Evolutionary conservation across 2,888 invertebrate species (phyloP), one percentile per base, ranked within the genome.

Genomic region (Arge pagana): DNA sequence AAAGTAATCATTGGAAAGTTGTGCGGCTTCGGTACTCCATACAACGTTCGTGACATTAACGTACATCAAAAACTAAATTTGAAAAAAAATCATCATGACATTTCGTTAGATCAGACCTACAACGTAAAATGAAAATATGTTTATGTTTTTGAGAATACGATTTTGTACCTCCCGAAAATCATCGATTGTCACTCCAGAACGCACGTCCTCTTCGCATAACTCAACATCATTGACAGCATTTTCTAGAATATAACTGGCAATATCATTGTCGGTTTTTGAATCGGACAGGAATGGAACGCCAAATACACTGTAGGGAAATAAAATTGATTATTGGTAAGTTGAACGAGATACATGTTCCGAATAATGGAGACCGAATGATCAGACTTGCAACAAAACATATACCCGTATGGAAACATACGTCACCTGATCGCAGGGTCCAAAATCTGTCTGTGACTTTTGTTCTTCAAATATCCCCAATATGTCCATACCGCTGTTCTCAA

Each of bases 1-100:
- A 63, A 78, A 81, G 60, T 81, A 81, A 48, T 77, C 74, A 52
- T 75, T 72, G 10, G 81, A 65, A 50, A 81, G 61, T 10, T 67
- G 57, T 4, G 68, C 62, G 0, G 81, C 80, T 13, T 68, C 65
- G 3, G 58, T 54, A 10, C 61, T 59, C 23, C 71, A 50, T 19
- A 53, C 54, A 11, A 68, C 66, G 13, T 57, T 40, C 6, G 58
- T 31, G 3, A 58, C 54, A 19, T 65, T 60, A 8, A 64, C 58
- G 26, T 61, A 58, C 31, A 55, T 48, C 33, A 69, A 45, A 45
- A 60, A 67, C 69, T 69, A 51, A 21, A 55, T 51, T 35, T 31
- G 31, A 8, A 40, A 35, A 13, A n/a, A n/a, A n/a, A n/a, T n/a
- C n/a, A n/a, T n/a, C n/a, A n/a, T n/a, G n/a, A n/a, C n/a, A n/a